phyloP scores from a whole-genome alignment of 2,888 invertebrate species.

The Rosalia funebris region DNA sequence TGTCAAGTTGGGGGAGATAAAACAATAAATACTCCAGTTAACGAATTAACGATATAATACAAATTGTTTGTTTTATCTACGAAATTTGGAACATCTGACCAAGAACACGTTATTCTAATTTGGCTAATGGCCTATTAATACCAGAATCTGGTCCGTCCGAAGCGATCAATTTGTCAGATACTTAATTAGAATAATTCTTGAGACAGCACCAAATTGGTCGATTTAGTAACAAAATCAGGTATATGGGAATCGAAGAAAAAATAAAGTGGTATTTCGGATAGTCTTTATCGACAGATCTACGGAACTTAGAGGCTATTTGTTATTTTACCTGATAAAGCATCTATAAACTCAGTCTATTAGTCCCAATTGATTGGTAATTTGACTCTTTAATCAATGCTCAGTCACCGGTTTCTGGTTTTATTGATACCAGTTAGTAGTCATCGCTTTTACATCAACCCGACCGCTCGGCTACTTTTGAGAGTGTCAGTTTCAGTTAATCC shows the following conservation, averaged over 20 bases:
- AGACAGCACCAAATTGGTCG: constrained; percentile 57
- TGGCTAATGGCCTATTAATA: constrained; percentile 59
- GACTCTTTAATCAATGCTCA: constrained; percentile 55
- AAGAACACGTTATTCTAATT: constrained; percentile 57
- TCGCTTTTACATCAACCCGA: constrained; percentile 32
- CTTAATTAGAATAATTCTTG: constrained; percentile 61
- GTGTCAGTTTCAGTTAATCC: constrained; percentile 36
- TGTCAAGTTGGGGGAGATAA: too few species aligned
- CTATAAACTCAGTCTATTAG: constrained; percentile 62
- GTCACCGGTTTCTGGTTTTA: constrained; percentile 35
- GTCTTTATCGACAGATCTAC: constrained; percentile 51
- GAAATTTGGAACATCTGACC: constrained; percentile 26
- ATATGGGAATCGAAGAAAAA: constrained; percentile 49
- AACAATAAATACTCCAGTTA: constrained; percentile 3
- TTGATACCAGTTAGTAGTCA: constrained; percentile 36
- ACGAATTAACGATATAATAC: constrained; percentile 20
- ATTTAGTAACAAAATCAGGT: constrained; percentile 55
- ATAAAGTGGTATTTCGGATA: constrained; percentile 62
- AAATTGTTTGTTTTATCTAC: constrained; percentile 22
- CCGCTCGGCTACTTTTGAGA: constrained; percentile 18
- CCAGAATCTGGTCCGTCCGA: constrained; percentile 44
- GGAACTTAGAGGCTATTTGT: constrained; percentile 61
- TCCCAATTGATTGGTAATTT: constrained; percentile 62
- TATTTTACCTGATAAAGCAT: constrained; percentile 60
- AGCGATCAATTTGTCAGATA: constrained; percentile 60